Conservation (phyloP, 2,113 vertebrate species). For the Rattus norvegicus region GRCr8 NC_086021.1:108741001-108741500, state of each 20-base stretch:
- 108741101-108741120: conserved; percentile 65
- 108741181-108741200: rapidly evolving
- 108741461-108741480: background rate
- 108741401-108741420: background rate
- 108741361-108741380: background rate
- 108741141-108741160: background rate
- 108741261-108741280: background rate
- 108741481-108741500: background rate
- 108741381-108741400: background rate
- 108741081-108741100: conserved; percentile 57
- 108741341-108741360: background rate
- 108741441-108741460: background rate
- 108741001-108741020: conserved; percentile 75
- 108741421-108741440: background rate
- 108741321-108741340: conserved; percentile 3
- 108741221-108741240: background rate
- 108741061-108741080: conserved; percentile 60
- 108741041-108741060: conserved; percentile 39
- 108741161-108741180: background rate
- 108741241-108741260: background rate
- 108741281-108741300: background rate
- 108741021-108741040: conserved; percentile 62
- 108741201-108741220: background rate
- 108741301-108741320: background rate
- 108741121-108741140: conserved; percentile 31